phyloP scores from a whole-genome alignment of 2,797 vertebrate species.

The Trachurus trachurus region DNA sequence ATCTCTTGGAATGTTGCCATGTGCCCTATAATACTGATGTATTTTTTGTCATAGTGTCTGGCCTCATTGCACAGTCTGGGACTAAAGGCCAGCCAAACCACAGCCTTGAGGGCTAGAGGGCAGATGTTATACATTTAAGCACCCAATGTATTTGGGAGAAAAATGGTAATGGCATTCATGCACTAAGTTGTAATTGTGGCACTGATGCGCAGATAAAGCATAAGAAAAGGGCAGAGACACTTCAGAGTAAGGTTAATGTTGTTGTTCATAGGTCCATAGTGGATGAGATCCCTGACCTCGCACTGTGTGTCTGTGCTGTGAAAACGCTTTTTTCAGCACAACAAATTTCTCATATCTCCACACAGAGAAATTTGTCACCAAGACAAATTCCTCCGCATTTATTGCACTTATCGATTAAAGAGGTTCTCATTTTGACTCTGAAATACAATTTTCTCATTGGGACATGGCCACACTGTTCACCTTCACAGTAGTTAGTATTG shows the following conservation, averaged over 20 bases:
- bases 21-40: slow-evolving; percentile 41
- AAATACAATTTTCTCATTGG: slow-evolving; percentile 54
- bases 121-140: slow-evolving; percentile 31
- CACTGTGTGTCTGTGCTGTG: not conserved
- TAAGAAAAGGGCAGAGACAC: not conserved
- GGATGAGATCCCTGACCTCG: slow-evolving; percentile 21
- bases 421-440: slow-evolving; percentile 39
- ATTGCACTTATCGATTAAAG: slow-evolving; percentile 42
- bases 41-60: slow-evolving; percentile 41
- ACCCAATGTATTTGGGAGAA: slow-evolving; percentile 10
- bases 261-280: not conserved
- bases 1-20: slow-evolving; percentile 20
- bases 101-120: slow-evolving; percentile 2
- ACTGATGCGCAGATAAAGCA: not conserved
- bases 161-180: not conserved
- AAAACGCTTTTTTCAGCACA: slow-evolving; percentile 4
- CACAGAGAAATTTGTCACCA: slow-evolving; percentile 8
- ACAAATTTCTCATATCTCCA: slow-evolving; percentile 23
- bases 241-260: not conserved
- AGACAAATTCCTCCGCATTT: slow-evolving; percentile 35
- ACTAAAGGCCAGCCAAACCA: slow-evolving; percentile 12
- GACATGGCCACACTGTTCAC: slow-evolving; percentile 65
- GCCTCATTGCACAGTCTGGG: slow-evolving; percentile 30
- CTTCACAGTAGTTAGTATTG: slow-evolving; percentile 76
- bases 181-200: slow-evolving; percentile 14